These are phyloP conservation scores for Ditylenchus weischeri DNA, from an alignment of 2,888 invertebrate species.

Conservation along the genomic window DNA sequence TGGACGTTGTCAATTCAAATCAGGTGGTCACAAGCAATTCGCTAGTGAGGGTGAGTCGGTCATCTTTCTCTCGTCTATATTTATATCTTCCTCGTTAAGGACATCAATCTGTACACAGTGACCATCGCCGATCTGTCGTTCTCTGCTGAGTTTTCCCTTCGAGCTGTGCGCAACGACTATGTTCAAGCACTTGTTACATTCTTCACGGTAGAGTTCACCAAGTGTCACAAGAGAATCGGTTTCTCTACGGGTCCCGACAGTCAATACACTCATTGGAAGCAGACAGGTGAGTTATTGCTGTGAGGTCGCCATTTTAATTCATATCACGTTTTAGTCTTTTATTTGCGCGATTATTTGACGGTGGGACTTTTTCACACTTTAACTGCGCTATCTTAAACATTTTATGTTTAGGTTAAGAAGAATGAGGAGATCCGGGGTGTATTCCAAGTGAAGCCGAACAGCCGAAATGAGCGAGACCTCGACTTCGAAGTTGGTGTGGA, in stretches of 20 bases:
- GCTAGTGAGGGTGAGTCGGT: slow-evolving; percentile 71
- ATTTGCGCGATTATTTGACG: slow-evolving; percentile 86
- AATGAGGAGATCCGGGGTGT: slow-evolving; percentile 75
- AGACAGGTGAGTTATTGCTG: slow-evolving; percentile 64
- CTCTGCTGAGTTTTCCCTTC: slow-evolving; percentile 70
- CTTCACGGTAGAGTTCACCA: slow-evolving; percentile 98
- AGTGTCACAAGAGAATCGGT: slow-evolving; percentile 95
- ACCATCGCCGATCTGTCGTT: slow-evolving; percentile 89
- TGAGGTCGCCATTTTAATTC: too few species aligned
- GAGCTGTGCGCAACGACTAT: slow-evolving; percentile 61
- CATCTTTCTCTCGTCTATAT: neutral
- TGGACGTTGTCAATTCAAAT: slow-evolving; percentile 96
- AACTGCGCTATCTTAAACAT: neutral
- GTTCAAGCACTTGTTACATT: slow-evolving; percentile 88
- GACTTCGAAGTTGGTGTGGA: slow-evolving; percentile 76
- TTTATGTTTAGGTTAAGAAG: slow-evolving; percentile 67
- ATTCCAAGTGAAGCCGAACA: slow-evolving; percentile 83
- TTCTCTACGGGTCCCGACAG: slow-evolving; percentile 95
- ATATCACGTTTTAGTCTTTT: slow-evolving; percentile 72
- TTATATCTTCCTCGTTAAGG: slow-evolving; percentile 61
- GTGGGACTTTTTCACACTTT: slow-evolving; percentile 61
- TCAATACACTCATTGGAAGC: slow-evolving; percentile 99
- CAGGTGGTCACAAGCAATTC: slow-evolving; percentile 95
- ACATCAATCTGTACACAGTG: slow-evolving; percentile 97
- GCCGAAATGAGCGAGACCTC: slow-evolving; percentile 87